phyloP scores from a whole-genome alignment of 2,888 invertebrate genomes.

The Eupithecia inturbata region DNA sequence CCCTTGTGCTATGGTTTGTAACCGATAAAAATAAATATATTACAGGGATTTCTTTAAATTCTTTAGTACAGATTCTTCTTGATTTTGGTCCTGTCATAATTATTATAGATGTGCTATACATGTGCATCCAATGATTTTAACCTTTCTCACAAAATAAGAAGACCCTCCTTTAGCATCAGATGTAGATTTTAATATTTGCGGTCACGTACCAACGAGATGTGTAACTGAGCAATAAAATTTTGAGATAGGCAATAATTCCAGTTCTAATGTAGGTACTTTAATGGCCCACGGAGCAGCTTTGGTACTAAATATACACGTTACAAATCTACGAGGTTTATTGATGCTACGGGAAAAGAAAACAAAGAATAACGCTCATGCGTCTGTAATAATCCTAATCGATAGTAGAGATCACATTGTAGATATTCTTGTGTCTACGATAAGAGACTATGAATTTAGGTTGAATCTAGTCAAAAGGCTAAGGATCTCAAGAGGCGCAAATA shows the following conservation, averaged over 20 bases:
- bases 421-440: neutral
- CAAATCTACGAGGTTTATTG: constrained; percentile 27
- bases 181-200: constrained; percentile 30
- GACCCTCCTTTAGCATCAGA: neutral
- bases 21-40: constrained; percentile 5
- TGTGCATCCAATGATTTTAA: neutral
- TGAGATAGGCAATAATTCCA: constrained; percentile 42
- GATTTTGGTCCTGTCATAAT: neutral
- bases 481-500: no score
- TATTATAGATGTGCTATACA: neutral
- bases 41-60: neutral
- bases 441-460: neutral
- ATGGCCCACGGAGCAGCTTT: constrained; percentile 38
- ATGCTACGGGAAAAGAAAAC: constrained; percentile 15
- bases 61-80: neutral
- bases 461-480: neutral
- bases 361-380: constrained; percentile 10
- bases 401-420: neutral
- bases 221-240: constrained; percentile 36
- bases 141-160: neutral
- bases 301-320: constrained; percentile 35
- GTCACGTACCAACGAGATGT: constrained; percentile 34
- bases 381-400: neutral
- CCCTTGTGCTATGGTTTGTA: constrained; percentile 10
- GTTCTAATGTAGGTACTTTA: constrained; percentile 39